These are phyloP conservation scores for Drosophila athabasca DNA, from an alignment of 1,140 invertebrate genomes.

Conservation along the genomic window DNA sequence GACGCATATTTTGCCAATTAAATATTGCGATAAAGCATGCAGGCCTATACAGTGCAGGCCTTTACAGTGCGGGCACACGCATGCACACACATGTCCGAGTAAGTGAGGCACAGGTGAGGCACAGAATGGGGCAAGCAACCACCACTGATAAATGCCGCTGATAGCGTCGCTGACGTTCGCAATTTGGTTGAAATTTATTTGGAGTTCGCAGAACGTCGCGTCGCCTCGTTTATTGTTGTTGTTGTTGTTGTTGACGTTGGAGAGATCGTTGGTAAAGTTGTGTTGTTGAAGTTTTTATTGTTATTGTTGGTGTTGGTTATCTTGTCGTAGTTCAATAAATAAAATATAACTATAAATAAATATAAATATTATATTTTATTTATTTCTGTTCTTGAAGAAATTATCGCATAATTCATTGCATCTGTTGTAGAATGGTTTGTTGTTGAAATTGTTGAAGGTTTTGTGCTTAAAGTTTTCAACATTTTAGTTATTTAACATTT, in stretches of 20 bases:
- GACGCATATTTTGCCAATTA: constrained; percentile 84
- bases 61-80: neutral
- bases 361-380: no score
- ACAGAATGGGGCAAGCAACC: constrained; percentile 18
- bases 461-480: no score
- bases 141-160: constrained; percentile 76
- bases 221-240: constrained; percentile 43
- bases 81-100: no score
- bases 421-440: no score
- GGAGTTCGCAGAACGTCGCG: constrained; percentile 40
- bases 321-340: no score
- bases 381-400: neutral
- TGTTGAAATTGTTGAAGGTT: no score
- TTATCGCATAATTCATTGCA: no score
- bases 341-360: no score
- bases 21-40: constrained; percentile 83
- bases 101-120: neutral
- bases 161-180: constrained; percentile 80
- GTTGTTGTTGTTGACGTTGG: constrained; percentile 3
- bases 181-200: constrained; percentile 83
- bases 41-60: constrained; percentile 54
- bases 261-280: constrained; percentile 1
- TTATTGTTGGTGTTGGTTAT: no score
- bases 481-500: no score
- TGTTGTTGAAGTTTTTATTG: no score